These are phyloP conservation scores for Sphaerodactylus townsendi DNA, from an alignment of 2,113 vertebrate genomes.

Conservation along the genomic window DNA sequence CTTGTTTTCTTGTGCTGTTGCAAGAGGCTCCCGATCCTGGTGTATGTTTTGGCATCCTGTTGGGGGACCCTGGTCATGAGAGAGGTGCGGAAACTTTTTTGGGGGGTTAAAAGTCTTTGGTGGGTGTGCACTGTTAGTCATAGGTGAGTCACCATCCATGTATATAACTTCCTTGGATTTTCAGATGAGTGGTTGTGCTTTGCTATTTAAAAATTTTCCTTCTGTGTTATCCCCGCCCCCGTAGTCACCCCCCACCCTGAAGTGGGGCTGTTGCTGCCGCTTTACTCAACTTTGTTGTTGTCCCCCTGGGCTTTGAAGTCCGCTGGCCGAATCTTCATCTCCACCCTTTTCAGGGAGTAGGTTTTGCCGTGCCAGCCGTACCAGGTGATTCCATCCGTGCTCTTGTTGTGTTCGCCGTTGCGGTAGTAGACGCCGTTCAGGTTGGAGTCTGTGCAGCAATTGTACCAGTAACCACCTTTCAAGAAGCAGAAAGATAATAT, in stretches of 20 bases:
- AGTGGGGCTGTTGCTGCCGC: background rate
- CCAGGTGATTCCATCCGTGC: constrained; percentile 93
- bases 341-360: constrained; percentile 92
- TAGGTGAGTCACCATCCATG: background rate
- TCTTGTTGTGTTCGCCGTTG: constrained; percentile 84
- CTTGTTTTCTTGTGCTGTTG: constrained; percentile 25
- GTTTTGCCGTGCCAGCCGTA: constrained; percentile 93
- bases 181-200: background rate
- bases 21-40: constrained; percentile 4
- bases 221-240: background rate
- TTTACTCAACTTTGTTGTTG: background rate
- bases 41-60: constrained; percentile 20
- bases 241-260: background rate
- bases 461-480: constrained; percentile 98
- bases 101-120: background rate
- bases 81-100: background rate
- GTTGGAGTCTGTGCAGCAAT: constrained; percentile 98
- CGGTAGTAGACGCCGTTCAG: constrained; percentile 93
- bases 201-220: background rate
- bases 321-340: constrained; percentile 95
- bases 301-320: constrained; percentile 76
- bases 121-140: background rate
- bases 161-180: background rate
- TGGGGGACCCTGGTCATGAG: constrained; percentile 14
- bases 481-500: background rate